phyloP scores from a whole-genome alignment of 2,797 vertebrate species.

The Microctenopoma lineatum region DNA sequence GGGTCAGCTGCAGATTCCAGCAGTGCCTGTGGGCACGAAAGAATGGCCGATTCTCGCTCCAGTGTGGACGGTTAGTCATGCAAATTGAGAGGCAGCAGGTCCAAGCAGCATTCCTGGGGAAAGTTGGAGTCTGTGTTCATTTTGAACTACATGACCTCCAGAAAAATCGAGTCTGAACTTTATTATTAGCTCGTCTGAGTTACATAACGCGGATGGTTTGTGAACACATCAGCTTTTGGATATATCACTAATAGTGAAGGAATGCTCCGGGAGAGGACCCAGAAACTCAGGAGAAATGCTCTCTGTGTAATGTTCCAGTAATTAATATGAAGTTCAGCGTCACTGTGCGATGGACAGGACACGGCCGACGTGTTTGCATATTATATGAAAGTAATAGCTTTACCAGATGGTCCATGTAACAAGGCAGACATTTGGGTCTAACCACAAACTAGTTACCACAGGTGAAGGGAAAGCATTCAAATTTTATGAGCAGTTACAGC shows the following conservation, averaged over 20 bases:
- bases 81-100: slow-evolving; percentile 45
- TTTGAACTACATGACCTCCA: slow-evolving; percentile 41
- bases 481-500: no score
- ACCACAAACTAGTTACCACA: slow-evolving; percentile 2
- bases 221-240: background rate
- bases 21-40: slow-evolving; percentile 70
- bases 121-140: slow-evolving; percentile 44
- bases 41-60: slow-evolving; percentile 49
- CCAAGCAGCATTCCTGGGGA: slow-evolving; percentile 62
- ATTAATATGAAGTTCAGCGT: slow-evolving; percentile 5
- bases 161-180: background rate
- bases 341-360: background rate
- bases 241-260: background rate
- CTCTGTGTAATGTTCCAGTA: slow-evolving; percentile 22
- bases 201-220: background rate
- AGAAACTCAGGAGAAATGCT: slow-evolving; percentile 12
- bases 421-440: background rate
- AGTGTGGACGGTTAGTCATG: slow-evolving; percentile 34
- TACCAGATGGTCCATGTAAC: background rate
- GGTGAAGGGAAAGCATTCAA: background rate
- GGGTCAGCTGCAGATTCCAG: slow-evolving; percentile 63
- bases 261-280: background rate
- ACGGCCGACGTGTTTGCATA: background rate
- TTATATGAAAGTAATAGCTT: background rate
- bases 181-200: background rate